Evolutionary conservation across 2,888 invertebrate species (phyloP).

Genomic region (Cyclophora albipunctata): DNA sequence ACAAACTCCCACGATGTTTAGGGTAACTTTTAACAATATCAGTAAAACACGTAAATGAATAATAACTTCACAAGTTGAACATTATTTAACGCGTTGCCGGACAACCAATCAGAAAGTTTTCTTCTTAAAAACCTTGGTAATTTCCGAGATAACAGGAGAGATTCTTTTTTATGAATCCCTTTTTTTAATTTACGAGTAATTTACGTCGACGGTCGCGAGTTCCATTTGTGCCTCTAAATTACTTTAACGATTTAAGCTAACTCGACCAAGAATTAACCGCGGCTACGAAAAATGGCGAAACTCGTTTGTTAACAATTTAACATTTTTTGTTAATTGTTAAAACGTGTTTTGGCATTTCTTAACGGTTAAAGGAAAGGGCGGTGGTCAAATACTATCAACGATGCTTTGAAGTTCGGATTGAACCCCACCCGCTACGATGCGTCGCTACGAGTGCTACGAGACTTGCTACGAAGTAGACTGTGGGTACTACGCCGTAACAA

Average conservation of each 20-base stretch:
- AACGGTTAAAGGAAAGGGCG: not conserved
- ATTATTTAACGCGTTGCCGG: conserved; percentile 19
- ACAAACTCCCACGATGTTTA: too few relatives aligned
- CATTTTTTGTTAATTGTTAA: conserved; percentile 20
- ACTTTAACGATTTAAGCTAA: conserved; percentile 37
- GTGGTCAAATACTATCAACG: too few relatives aligned
- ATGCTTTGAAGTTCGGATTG: too few relatives aligned
- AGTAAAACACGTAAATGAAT: conserved; percentile 10
- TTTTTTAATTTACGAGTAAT: conserved; percentile 42
- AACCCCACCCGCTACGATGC: too few relatives aligned
- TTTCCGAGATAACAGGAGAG: conserved; percentile 26
- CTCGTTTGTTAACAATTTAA: conserved; percentile 24
- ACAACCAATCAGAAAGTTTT: conserved; percentile 28
- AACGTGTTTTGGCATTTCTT: conserved; percentile 12
- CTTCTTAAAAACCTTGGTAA: conserved; percentile 25
- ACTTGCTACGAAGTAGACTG: too few relatives aligned
- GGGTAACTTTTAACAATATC: too few relatives aligned
- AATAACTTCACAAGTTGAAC: conserved; percentile 21
- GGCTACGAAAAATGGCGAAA: conserved; percentile 24
- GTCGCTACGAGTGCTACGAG: too few relatives aligned
- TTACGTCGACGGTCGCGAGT: conserved; percentile 29
- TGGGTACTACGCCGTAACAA: too few relatives aligned
- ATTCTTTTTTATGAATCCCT: conserved; percentile 30
- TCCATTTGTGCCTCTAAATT: conserved; percentile 46
- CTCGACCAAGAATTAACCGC: conserved; percentile 31